These are phyloP conservation scores for Drymonia ruficornis DNA, from an alignment of 2,888 invertebrate species.

Conservation along the genomic window DNA sequence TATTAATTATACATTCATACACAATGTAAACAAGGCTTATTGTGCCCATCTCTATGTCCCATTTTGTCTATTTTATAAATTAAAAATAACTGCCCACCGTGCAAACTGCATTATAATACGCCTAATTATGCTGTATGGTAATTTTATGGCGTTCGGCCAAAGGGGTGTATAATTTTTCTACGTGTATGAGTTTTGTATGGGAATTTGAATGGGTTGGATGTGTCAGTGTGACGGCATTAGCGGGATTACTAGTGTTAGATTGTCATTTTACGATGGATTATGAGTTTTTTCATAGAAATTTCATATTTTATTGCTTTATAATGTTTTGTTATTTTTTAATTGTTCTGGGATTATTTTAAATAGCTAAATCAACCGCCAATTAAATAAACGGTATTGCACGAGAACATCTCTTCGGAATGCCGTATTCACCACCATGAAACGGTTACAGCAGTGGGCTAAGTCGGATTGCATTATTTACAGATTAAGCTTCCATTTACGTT, in stretches of 20 bases:
- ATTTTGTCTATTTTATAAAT: slow-evolving; percentile 62
- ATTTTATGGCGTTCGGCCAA: slow-evolving; percentile 67
- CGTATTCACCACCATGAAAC: too few species aligned
- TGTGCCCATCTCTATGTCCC: slow-evolving; percentile 47
- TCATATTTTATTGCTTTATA: slow-evolving; percentile 4
- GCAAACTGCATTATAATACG: slow-evolving; percentile 76
- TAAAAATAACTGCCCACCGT: slow-evolving; percentile 68
- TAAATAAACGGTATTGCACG: too few species aligned
- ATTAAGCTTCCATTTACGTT: too few species aligned
- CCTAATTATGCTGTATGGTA: slow-evolving; percentile 80
- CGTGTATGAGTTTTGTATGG: slow-evolving; percentile 55
- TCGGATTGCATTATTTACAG: too few species aligned
- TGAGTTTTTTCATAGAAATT: slow-evolving; percentile 22
- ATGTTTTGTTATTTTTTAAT: neutral
- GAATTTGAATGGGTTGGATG: slow-evolving; percentile 67
- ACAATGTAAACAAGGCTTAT: slow-evolving; percentile 78
- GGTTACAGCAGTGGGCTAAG: too few species aligned
- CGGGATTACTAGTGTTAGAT: slow-evolving; percentile 53
- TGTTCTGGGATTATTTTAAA: slow-evolving; percentile 5
- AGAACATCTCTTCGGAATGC: too few species aligned
- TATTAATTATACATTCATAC: slow-evolving; percentile 81
- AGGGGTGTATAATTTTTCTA: slow-evolving; percentile 71
- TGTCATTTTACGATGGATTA: slow-evolving; percentile 47
- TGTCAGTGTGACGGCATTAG: slow-evolving; percentile 64
- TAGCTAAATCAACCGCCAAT: too few species aligned